Base-by-base conservation (phyloP, 2,113 vertebrate species). In the Riparia riparia region DNA sequence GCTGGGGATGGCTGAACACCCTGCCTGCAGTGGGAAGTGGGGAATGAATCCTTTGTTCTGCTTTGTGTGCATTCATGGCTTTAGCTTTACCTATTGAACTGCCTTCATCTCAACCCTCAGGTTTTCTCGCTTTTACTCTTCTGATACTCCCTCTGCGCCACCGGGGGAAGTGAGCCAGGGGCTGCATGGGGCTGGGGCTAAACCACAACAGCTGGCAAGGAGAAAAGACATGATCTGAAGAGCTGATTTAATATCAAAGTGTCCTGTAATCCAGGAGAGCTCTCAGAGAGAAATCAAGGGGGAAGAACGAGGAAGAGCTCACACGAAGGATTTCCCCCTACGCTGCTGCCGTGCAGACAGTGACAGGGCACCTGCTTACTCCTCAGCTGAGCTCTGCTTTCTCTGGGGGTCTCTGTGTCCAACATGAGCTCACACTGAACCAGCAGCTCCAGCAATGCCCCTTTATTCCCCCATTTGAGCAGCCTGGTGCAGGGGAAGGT, bases 291-390 rank as follows among this genome's bases (percentile, higher is more conserved):
- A 50, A n/a, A 68, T 17, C 76, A 56, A 3, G 3, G 7, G 63
- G 14, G 8, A 24, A 34, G n/a, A 41, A 21, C 41, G 58, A 73
- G 53, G 34, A 72, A 26, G 16, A 86, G 45, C 9, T 47, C 29
- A 57, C 0, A 16, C 8, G 60, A 70, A 66, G 1, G 1, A 53
- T 24, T 13, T 10, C 22, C 9, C 14, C 15, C 14, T 0, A 3
- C 0, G 2, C 22, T 53, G 65, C 73, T 57, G 71, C 76, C 0
- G 0, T 3, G 51, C 45, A 64, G 86, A n/a, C 41, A 61, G 34
- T 13, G 49, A 58, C 2, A 58, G 5, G 5, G 7, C 14, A 42
- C 28, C 63, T 72, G 58, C 42, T 47, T 70, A 2, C 10, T 12
- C 14, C 49, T 28, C 3, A 7, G 82, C 39, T 34, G 28, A 41